Conservation (phyloP, 2,113 vertebrate species). For the Dendrocopos noguchii region DNA sequence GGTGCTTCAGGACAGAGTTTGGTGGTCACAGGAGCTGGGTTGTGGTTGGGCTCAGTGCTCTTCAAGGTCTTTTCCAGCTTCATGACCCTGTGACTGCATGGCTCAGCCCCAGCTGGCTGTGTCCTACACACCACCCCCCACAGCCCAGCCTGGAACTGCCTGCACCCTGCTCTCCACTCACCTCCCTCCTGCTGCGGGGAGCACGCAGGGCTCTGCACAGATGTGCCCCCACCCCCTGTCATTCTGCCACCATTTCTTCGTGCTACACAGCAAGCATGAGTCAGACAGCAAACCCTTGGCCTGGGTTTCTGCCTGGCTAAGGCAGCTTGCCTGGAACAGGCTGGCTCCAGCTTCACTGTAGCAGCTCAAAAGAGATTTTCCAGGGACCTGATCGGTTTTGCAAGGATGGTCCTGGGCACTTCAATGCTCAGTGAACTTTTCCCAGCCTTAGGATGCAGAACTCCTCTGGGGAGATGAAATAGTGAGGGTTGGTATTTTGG, state of each 20-base stretch:
- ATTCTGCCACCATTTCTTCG: background rate
- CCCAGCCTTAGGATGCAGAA: background rate
- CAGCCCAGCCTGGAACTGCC: fast-evolving
- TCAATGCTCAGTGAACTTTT: conserved; percentile 16
- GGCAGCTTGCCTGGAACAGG: background rate
- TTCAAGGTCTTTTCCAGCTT: too few relatives aligned
- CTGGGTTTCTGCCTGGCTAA: background rate
- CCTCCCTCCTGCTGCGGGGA: background rate
- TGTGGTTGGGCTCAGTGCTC: too few relatives aligned
- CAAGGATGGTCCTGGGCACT: background rate
- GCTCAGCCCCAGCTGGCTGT: too few relatives aligned
- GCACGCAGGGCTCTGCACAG: background rate
- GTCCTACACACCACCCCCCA: too few relatives aligned
- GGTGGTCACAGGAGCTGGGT: too few relatives aligned
- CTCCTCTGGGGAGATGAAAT: background rate
- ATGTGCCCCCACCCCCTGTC: background rate
- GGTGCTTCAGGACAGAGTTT: too few relatives aligned
- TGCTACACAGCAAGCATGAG: background rate
- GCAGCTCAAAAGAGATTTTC: conserved; percentile 15
- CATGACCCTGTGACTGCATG: too few relatives aligned
- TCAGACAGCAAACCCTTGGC: background rate
- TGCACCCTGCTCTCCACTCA: background rate
- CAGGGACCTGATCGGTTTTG: background rate
- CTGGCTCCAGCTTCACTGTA: background rate
- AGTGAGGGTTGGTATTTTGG: background rate